These are phyloP conservation scores for Chironomus riparius DNA, from an alignment of 2,888 invertebrate genomes.

Conservation along the genomic window DNA sequence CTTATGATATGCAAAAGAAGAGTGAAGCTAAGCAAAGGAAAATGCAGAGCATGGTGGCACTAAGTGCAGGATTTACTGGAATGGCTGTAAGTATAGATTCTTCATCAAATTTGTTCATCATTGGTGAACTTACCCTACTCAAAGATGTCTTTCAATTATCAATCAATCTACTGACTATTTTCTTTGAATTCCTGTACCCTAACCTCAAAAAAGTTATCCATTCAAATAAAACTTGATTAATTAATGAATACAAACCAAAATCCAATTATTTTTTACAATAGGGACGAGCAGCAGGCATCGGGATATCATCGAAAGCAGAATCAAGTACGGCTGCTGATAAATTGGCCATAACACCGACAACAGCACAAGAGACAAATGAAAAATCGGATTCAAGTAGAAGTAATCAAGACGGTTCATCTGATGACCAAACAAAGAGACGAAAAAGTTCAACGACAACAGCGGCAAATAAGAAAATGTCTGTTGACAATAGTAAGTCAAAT, in stretches of 20 bases:
- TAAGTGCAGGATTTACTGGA: constrained; percentile 83
- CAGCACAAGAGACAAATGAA: constrained; percentile 7
- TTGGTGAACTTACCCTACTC: too few relatives aligned
- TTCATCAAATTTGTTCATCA: too few relatives aligned
- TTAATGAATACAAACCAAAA: background rate
- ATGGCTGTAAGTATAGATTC: constrained; percentile 57
- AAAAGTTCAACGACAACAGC: constrained; percentile 52
- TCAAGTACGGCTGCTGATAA: constrained; percentile 14
- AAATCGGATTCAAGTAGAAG: constrained; percentile 11
- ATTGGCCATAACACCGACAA: constrained; percentile 14
- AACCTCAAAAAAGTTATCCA: too few relatives aligned
- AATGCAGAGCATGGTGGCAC: constrained; percentile 89
- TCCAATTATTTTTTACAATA: background rate
- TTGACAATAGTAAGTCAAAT: constrained; percentile 42
- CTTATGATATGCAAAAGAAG: constrained; percentile 94
- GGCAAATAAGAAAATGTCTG: constrained; percentile 43
- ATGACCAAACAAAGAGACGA: constrained; percentile 44
- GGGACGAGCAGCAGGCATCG: constrained; percentile 76
- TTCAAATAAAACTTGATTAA: background rate
- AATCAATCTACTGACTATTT: too few relatives aligned
- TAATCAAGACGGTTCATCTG: constrained; percentile 12
- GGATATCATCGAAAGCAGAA: constrained; percentile 68
- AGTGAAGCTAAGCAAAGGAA: constrained; percentile 93
- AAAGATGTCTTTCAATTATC: too few relatives aligned
- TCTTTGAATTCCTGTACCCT: too few relatives aligned